A percentile compares a stretch with the other conserved stretches of the same genome.
Conservation (phyloP, 2,797 vertebrate genomes). For the Cossypha caffra region DNA sequence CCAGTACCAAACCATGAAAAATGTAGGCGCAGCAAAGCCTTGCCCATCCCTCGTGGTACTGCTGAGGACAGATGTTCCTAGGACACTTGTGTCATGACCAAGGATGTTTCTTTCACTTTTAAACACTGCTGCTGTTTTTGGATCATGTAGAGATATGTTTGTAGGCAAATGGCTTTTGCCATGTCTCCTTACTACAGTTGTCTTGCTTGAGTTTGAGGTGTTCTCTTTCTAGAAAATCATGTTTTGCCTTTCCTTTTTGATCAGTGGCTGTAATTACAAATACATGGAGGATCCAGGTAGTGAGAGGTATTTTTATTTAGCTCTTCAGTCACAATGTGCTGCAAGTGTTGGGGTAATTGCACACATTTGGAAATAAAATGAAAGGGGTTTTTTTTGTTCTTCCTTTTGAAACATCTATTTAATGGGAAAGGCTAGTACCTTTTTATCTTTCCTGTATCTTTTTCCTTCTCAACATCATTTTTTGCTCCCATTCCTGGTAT, state of each 20-base stretch:
- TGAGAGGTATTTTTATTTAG: constrained; percentile 4
- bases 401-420: background rate
- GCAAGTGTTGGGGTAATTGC: background rate
- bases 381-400: background rate
- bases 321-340: background rate
- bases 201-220: constrained; percentile 38
- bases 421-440: background rate
- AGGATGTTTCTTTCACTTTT: background rate
- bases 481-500: background rate
- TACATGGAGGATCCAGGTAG: background rate
- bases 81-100: background rate
- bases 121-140: constrained; percentile 13
- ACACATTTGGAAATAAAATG: constrained; percentile 33
- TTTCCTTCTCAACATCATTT: background rate
- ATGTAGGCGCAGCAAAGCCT: constrained; percentile 24
- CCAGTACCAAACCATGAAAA: background rate
- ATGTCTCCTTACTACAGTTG: background rate
- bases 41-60: background rate
- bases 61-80: constrained; percentile 28
- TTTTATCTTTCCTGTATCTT: background rate
- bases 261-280: background rate
- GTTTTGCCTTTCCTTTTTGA: background rate
- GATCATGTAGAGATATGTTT: constrained; percentile 1
- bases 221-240: constrained; percentile 26
- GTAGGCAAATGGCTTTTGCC: constrained; percentile 5